Evolutionary conservation across 2,113 vertebrate genomes (phyloP).

Genomic region (Scalopus aquaticus): DNA sequence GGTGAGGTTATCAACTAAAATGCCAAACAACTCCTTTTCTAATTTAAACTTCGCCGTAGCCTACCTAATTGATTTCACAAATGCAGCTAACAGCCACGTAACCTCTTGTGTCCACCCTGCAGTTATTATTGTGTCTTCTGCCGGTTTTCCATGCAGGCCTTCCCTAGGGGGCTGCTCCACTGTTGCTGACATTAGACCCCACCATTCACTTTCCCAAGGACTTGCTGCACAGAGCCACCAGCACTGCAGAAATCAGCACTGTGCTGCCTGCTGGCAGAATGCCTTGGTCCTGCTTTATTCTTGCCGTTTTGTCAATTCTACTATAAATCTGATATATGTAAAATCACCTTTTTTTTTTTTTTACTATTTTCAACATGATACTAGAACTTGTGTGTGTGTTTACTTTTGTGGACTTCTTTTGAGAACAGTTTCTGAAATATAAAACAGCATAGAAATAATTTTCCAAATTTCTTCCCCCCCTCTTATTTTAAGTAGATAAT

Average conservation of each 20-base stretch:
- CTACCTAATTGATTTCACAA: constrained; percentile 72
- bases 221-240: neutral
- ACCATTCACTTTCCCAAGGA: neutral
- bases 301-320: constrained; percentile 8
- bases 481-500: neutral
- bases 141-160: neutral
- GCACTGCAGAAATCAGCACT: neutral
- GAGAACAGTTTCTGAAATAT: neutral
- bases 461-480: neutral
- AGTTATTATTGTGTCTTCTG: constrained; percentile 59
- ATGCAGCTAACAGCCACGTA: constrained; percentile 36
- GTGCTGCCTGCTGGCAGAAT: neutral
- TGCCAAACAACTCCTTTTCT: constrained; percentile 48
- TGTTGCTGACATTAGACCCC: neutral
- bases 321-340: neutral
- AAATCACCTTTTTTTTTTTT: neutral
- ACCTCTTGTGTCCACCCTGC: constrained; percentile 50
- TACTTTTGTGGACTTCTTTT: neutral
- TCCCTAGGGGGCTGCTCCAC: neutral
- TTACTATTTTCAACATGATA: neutral
- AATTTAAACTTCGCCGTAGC: constrained; percentile 41
- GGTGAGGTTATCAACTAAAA: constrained; percentile 40
- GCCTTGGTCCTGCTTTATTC: neutral
- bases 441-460: neutral
- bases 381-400: neutral